phyloP scores from a whole-genome alignment of 2,797 vertebrate species.

The Hozukius guyotensis region DNA sequence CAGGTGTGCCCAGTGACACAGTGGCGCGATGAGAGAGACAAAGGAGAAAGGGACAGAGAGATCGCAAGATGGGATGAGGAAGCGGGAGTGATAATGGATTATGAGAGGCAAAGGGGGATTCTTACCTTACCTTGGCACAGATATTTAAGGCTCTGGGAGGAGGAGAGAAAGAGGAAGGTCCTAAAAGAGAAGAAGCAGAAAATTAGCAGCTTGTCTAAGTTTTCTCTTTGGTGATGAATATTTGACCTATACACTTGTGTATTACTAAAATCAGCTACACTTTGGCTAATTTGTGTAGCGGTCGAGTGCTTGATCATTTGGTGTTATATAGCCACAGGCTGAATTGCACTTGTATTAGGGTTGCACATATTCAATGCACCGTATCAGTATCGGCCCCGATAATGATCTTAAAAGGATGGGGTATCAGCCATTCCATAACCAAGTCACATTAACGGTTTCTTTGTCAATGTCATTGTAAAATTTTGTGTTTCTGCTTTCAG shows the following conservation, averaged over 20 bases:
- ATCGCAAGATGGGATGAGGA: constrained; percentile 41
- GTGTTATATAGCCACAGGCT: not conserved
- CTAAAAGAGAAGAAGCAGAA: not conserved
- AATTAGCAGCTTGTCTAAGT: not conserved
- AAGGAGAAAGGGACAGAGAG: constrained; percentile 58
- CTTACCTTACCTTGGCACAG: not conserved
- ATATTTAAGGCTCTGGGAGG: not conserved
- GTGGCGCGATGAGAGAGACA: constrained; percentile 48
- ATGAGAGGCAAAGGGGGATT: constrained; percentile 7
- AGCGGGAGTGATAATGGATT: constrained; percentile 10
- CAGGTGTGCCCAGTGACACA: constrained; percentile 82
- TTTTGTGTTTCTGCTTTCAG: not conserved
- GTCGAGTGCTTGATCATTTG: not conserved
- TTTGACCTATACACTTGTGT: not conserved
- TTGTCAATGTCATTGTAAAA: not conserved
- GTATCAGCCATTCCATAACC: not conserved
- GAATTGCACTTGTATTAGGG: not conserved
- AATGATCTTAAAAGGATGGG: not conserved
- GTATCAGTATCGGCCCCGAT: not conserved
- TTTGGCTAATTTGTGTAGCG: not conserved
- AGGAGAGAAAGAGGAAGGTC: not conserved
- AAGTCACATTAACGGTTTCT: not conserved
- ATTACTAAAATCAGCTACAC: not conserved
- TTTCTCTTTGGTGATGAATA: not conserved
- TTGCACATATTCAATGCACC: not conserved